Conservation (phyloP, 2,797 vertebrate species). For the Mormyrus proboscirostris region DNA sequence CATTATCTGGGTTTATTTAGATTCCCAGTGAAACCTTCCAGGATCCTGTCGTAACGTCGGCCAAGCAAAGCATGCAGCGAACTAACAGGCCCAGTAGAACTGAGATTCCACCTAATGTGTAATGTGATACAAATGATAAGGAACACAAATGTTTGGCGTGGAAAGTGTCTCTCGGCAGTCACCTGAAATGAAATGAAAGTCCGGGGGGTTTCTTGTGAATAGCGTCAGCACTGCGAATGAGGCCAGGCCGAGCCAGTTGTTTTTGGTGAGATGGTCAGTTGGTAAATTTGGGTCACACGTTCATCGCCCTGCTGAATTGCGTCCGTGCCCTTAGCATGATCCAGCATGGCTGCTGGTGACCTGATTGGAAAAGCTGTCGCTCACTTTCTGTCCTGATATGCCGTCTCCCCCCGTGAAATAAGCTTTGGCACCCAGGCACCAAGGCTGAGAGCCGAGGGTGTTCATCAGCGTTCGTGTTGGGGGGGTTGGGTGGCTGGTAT, state of each 20-base stretch:
- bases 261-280: background rate
- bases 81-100: background rate
- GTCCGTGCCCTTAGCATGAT: background rate
- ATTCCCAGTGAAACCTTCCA: slow-evolving; percentile 26
- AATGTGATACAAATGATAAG: background rate
- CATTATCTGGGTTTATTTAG: slow-evolving; percentile 37
- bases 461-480: background rate
- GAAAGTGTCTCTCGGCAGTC: background rate
- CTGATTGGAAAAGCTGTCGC: background rate
- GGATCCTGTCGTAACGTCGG: slow-evolving; percentile 37
- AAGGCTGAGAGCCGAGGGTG: background rate
- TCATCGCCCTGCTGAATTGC: background rate
- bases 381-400: background rate
- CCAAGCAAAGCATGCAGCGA: background rate
- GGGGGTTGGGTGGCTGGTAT: background rate
- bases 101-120: background rate
- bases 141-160: background rate
- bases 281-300: background rate
- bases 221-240: background rate
- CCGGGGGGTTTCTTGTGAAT: background rate
- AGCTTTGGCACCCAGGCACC: background rate
- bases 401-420: background rate
- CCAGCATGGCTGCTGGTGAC: slow-evolving; percentile 5
- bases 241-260: background rate
- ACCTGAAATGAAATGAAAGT: background rate